Conservation (phyloP, 2,888 invertebrate species). For the Euplexia lucipara region DNA sequence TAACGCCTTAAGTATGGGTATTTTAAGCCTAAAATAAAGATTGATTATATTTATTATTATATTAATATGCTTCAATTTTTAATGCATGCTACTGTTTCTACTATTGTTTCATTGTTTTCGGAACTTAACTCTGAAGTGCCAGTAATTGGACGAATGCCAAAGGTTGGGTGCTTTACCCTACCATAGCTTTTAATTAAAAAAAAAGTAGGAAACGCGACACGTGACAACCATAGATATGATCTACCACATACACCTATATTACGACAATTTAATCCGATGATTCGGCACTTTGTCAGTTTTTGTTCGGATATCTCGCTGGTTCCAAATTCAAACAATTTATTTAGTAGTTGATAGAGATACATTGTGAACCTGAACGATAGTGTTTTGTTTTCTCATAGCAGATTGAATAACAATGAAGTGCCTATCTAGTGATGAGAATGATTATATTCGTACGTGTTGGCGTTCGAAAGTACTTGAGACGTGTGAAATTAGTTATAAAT, state of each 20-base stretch:
- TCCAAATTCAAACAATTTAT: neutral
- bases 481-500: constrained; percentile 61
- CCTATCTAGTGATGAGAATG: constrained; percentile 44
- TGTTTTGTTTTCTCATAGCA: constrained; percentile 49
- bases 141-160: too few relatives aligned
- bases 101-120: too few relatives aligned
- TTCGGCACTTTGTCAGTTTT: constrained; percentile 10
- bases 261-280: constrained; percentile 40
- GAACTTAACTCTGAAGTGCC: too few relatives aligned
- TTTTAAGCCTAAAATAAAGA: too few relatives aligned
- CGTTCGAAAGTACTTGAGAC: constrained; percentile 48
- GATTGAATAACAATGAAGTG: constrained; percentile 56
- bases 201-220: neutral
- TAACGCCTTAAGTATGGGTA: too few relatives aligned
- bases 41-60: too few relatives aligned
- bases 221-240: constrained; percentile 23
- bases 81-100: too few relatives aligned
- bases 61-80: too few relatives aligned
- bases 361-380: constrained; percentile 20
- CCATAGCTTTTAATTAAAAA: neutral
- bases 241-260: constrained; percentile 17
- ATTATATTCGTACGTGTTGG: constrained; percentile 53
- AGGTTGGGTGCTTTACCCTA: too few relatives aligned
- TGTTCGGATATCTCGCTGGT: constrained; percentile 19
- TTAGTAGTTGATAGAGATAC: neutral